Percentiles rank a stretch among this genome's conserved stretches.
Conservation (phyloP, 2,888 invertebrate genomes). For the Mellilla xanthometata region DNA sequence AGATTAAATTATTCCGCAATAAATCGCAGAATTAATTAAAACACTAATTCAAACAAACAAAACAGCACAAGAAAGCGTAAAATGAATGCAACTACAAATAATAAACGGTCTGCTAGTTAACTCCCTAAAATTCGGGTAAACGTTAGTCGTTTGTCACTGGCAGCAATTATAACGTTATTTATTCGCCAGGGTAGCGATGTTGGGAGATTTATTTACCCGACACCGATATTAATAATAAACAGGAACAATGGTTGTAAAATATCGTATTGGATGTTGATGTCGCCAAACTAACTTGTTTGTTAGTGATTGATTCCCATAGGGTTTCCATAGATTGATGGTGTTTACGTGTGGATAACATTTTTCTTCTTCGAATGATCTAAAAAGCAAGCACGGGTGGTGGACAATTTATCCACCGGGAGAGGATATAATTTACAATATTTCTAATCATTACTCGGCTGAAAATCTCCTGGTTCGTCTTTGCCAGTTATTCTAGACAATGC, state of each 20-base stretch:
- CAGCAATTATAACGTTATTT: constrained; percentile 75
- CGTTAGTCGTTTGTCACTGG: constrained; percentile 69
- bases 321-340: no score
- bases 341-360: no score
- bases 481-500: no score
- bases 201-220: constrained; percentile 49
- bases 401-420: no score
- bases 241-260: constrained; percentile 18
- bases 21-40: constrained; percentile 11
- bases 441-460: no score
- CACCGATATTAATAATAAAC: constrained; percentile 24
- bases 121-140: constrained; percentile 36
- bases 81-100: constrained; percentile 22
- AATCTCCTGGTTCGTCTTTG: no score
- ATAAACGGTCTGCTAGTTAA: constrained; percentile 31
- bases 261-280: constrained; percentile 12
- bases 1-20: no score
- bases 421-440: no score
- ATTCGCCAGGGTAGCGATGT: constrained; percentile 57
- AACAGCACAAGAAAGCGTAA: constrained; percentile 10
- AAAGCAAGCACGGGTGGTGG: no score
- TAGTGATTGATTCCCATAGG: background rate
- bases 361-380: no score
- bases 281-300: background rate
- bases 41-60: background rate